Percentiles rank a stretch among this genome's conserved stretches.
Conservation (phyloP, 2,797 vertebrate genomes). For the Gallinago nigripennis region DNA sequence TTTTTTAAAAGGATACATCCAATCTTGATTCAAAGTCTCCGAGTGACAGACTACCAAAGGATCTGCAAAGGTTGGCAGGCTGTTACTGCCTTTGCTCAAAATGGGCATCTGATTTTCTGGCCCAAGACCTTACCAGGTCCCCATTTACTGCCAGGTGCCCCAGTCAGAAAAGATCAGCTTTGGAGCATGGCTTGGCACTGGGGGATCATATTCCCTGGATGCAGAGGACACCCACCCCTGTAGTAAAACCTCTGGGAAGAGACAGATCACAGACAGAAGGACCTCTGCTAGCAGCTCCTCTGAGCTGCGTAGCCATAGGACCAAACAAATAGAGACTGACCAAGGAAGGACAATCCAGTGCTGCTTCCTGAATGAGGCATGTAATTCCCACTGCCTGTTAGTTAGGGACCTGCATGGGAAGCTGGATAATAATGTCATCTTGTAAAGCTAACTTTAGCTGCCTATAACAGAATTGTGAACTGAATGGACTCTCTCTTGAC, state of each 20-base stretch:
- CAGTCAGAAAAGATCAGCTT: neutral
- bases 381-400: neutral
- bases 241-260: neutral
- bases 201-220: neutral
- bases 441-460: neutral
- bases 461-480: neutral
- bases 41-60: neutral
- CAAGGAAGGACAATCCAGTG: neutral
- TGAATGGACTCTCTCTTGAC: neutral
- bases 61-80: neutral
- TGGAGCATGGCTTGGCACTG: neutral
- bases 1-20: neutral
- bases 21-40: neutral
- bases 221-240: neutral
- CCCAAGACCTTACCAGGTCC: neutral
- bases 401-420: neutral
- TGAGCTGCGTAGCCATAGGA: neutral
- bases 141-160: neutral
- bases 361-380: neutral
- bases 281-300: neutral
- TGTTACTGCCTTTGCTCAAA: neutral
- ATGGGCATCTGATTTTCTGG: rapidly evolving
- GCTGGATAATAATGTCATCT: neutral
- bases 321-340: neutral
- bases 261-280: neutral